A percentile compares a stretch with the other conserved stretches of the same genome.
phyloP scores from a whole-genome alignment of 2,888 invertebrate genomes.

The Lagria hirta region DNA sequence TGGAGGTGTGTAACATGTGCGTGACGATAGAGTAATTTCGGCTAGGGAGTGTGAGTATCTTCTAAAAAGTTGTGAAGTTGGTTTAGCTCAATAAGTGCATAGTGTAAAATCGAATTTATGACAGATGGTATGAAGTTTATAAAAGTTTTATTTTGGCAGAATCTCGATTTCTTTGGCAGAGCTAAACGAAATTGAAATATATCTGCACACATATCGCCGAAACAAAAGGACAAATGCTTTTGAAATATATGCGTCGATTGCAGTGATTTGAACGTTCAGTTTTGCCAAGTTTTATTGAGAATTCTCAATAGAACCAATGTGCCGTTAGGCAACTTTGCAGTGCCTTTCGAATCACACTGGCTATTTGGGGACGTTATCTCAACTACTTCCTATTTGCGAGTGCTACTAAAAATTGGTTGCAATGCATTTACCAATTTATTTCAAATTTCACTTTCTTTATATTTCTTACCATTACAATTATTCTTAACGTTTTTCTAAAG shows the following conservation, averaged over 20 bases:
- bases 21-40: no score
- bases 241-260: conserved; percentile 34
- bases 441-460: conserved; percentile 22
- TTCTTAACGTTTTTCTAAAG: conserved; percentile 15
- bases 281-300: conserved; percentile 32
- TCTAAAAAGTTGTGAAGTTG: conserved; percentile 2
- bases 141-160: conserved; percentile 25
- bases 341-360: conserved; percentile 9
- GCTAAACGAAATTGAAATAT: conserved; percentile 26
- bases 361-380: conserved; percentile 22
- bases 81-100: conserved; percentile 11
- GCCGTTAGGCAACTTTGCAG: conserved; percentile 31
- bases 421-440: conserved; percentile 24
- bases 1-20: no score
- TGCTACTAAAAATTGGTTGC: conserved; percentile 10
- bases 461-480: conserved; percentile 23
- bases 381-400: conserved; percentile 21
- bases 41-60: conserved; percentile 1
- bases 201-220: conserved; percentile 19
- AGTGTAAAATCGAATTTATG: conserved; percentile 17
- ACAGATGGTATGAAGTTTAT: conserved; percentile 22
- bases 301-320: conserved; percentile 30
- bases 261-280: conserved; percentile 31
- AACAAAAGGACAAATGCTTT: conserved; percentile 25
- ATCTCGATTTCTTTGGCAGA: conserved; percentile 14